Evolutionary conservation across 2,888 invertebrate species (phyloP), one percentile per base, ranked within the genome.

Genomic region (Nymphalis urticae): DNA sequence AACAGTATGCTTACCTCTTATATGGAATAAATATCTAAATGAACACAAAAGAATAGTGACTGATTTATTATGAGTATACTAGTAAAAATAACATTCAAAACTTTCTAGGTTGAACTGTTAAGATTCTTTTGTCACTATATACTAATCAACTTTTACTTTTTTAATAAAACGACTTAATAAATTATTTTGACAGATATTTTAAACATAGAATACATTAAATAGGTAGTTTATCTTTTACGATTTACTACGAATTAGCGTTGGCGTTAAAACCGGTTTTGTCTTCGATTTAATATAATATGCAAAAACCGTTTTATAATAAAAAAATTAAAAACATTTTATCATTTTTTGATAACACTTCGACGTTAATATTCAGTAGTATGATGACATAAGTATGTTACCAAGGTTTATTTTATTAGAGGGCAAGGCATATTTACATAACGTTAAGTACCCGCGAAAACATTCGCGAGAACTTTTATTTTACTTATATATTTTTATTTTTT

Each of bases 131-230:
- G 54, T 69, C 48, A 47, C 62, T 64, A 64, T 69, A 48, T 7
- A 71, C 62, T 66, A 72, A 69, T 69, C 70, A 73, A 72, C 73
- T 72, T 73, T 72, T 72, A 73, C 73, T 73, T 66, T 72, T 70
- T 60, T 62, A 66, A 73, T 62, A 66, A n/a, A 56, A 70, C 64
- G 53, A 64, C 68, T 61, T 65, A 48, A 73, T 73, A 73, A 72
- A 70, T 73, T 78, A 80, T 77, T 75, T 48, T 56, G 70, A 72
- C 60, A 72, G 53, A 68, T 53, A 70, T 69, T 71, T 65, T 65
- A 58, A 64, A 60, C 51, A 58, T 48, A 59, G 63, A 72, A 70
- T 73, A 64, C 56, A 69, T 70, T 70, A n/a, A 66, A 69, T 54
- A 42, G 42, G 42, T 13, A 63, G 68, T 70, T 71, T 74, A 64